phyloP scores from a whole-genome alignment of 2,888 invertebrate genomes.

The Megamerina dolium region DNA sequence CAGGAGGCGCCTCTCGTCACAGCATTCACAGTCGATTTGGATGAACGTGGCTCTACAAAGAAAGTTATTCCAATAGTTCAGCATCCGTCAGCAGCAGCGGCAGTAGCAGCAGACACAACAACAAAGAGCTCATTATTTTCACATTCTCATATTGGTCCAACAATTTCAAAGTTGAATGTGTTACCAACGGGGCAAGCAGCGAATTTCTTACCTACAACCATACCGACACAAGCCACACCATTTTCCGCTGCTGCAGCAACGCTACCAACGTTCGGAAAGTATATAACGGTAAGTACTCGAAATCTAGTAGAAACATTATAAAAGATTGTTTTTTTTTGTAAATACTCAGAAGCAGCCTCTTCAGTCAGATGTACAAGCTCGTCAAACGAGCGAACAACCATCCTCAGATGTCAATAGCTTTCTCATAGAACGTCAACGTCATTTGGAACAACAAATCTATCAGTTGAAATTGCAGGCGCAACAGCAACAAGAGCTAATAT shows the following conservation, averaged over 20 bases:
- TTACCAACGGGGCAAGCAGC: slow-evolving; percentile 26
- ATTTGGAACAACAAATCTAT: slow-evolving; percentile 64
- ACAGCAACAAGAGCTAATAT: slow-evolving; percentile 65
- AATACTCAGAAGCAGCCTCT: slow-evolving; percentile 21
- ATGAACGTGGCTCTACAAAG: slow-evolving; percentile 70
- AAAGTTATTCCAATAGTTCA: slow-evolving; percentile 70
- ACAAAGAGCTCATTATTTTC: slow-evolving; percentile 9
- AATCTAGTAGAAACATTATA: too few species aligned
- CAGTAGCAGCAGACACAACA: slow-evolving; percentile 7
- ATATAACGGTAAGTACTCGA: slow-evolving; percentile 22
- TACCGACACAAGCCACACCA: slow-evolving; percentile 27
- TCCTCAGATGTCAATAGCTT: slow-evolving; percentile 32
- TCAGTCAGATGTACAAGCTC: slow-evolving; percentile 6
- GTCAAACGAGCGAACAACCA: slow-evolving; percentile 6
- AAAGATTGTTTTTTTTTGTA: too few species aligned
- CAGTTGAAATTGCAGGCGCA: slow-evolving; percentile 61
- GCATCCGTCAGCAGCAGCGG: slow-evolving; percentile 34
- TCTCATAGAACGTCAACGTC: slow-evolving; percentile 55
- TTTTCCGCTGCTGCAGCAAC: slow-evolving; percentile 23
- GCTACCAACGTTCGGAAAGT: slow-evolving; percentile 13
- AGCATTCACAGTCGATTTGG: slow-evolving; percentile 80
- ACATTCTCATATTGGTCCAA: slow-evolving; percentile 33
- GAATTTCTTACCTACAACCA: slow-evolving; percentile 18
- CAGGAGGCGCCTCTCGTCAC: slow-evolving; percentile 76
- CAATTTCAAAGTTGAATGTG: slow-evolving; percentile 42